Evolutionary conservation across 2,797 vertebrate genomes (phyloP), one percentile per base, ranked within the genome.

Genomic region (Benthosema pterotum): DNA sequence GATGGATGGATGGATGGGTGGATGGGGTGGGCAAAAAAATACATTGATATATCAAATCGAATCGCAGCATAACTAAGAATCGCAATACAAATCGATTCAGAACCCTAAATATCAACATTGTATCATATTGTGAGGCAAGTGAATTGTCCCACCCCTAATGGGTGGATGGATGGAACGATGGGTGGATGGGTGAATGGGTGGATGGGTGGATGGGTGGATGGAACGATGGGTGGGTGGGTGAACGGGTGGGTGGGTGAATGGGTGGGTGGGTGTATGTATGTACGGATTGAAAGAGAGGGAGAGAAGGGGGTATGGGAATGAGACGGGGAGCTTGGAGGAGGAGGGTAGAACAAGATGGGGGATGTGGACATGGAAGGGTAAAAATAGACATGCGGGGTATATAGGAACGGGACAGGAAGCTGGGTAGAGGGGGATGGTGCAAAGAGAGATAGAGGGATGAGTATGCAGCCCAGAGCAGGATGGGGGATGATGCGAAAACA

Each of bases 371-470:
- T 12, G 45, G 45, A 46, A 15, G 45, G 32, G 32, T 38, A 38
- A 52, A 54, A 59, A 32, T n/a, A 18, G 19, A 16, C 58, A 11
- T 28, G 32, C 1, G 3, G 12, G 69, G 17, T 55, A 60, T 0
- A 18, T 18, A 50, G 48, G 48, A 17, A 50, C 19, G 61, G 69
- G 60, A 64, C 62, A 52, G 67, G 66, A 60, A 51, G 72, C 61
- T 42, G 46, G 0, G 1, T 3, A 19, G 38, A 43, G 38, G 28
- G 28, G 32, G 25, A 15, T 42, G 28, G 11, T n/a, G 28, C 12
- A 49, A 16, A 43, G 17, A 42, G 58, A 46, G 17, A n/a, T 0
- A 42, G 53, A 42, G 12, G 43, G 52, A 16, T 38, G 32, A 38
- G 32, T 38, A 38, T 38, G 32, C 47, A 55, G 63, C 43, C 63